Evolutionary conservation across 2,888 invertebrate genomes (phyloP).

Genomic region (Spisula subtruncata): DNA sequence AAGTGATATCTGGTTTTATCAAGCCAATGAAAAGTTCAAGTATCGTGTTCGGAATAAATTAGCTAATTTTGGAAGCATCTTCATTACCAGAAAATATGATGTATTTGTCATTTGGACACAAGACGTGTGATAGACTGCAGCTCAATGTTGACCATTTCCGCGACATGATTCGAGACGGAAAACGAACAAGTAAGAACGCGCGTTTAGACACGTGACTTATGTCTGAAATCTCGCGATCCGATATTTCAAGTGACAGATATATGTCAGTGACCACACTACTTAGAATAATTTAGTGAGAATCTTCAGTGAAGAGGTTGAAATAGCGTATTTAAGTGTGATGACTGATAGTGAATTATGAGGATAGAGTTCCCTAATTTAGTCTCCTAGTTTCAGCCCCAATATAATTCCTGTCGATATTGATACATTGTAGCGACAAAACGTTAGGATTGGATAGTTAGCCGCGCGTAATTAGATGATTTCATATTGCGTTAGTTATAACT

Average conservation of each 20-base stretch:
- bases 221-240: constrained; percentile 38
- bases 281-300: constrained; percentile 52
- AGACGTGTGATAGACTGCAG: constrained; percentile 35
- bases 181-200: constrained; percentile 34
- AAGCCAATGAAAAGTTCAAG: constrained; percentile 44
- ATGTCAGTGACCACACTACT: constrained; percentile 47
- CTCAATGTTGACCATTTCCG: constrained; percentile 47
- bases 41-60: constrained; percentile 52
- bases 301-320: constrained; percentile 27
- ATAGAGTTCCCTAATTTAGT: constrained; percentile 45
- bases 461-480: background rate
- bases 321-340: constrained; percentile 24
- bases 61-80: constrained; percentile 45
- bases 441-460: background rate
- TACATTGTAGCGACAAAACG: background rate
- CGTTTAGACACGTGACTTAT: constrained; percentile 36
- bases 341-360: constrained; percentile 34
- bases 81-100: constrained; percentile 49
- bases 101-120: constrained; percentile 48
- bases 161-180: constrained; percentile 46
- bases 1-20: constrained; percentile 37
- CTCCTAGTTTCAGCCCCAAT: background rate
- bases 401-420: background rate
- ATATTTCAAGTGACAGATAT: constrained; percentile 50
- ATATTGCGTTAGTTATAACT: background rate